Evolutionary conservation across 2,888 invertebrate species (phyloP).

Genomic region (Xylocampa areola): DNA sequence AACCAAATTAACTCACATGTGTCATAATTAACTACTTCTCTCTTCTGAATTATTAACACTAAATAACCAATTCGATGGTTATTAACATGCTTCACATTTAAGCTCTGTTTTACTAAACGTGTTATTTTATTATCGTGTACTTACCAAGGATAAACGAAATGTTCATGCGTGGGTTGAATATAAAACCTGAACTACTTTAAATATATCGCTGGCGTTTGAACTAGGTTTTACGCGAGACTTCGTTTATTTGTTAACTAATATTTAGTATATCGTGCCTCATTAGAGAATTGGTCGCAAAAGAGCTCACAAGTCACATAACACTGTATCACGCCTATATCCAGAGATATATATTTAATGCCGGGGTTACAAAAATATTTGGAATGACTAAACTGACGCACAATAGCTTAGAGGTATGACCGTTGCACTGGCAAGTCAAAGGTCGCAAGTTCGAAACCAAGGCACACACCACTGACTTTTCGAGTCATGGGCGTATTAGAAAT

Average conservation of each 20-base stretch:
- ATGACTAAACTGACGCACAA: too few species aligned
- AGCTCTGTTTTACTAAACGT: conserved; percentile 24
- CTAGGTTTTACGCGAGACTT: not conserved
- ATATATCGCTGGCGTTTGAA: not conserved
- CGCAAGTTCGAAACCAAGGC: too few species aligned
- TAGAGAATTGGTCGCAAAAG: too few species aligned
- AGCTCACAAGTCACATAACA: too few species aligned
- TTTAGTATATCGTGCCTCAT: too few species aligned
- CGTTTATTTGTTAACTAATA: not conserved
- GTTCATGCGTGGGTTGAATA: conserved; percentile 26
- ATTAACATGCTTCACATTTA: conserved; percentile 23
- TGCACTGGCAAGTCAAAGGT: too few species aligned
- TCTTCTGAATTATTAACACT: conserved; percentile 13
- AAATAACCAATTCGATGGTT: conserved; percentile 16
- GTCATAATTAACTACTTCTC: conserved; percentile 5
- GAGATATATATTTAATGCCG: too few species aligned
- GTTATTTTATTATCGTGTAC: conserved; percentile 15
- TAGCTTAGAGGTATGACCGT: too few species aligned
- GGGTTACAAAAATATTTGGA: too few species aligned
- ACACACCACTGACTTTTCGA: too few species aligned
- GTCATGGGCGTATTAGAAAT: too few species aligned
- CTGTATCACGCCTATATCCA: too few species aligned
- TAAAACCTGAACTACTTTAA: conserved; percentile 32
- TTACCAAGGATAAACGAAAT: conserved; percentile 14
- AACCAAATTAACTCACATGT: not conserved